Base-by-base conservation (phyloP, 2,797 vertebrate species). In the Acridotheres tristis region DNA sequence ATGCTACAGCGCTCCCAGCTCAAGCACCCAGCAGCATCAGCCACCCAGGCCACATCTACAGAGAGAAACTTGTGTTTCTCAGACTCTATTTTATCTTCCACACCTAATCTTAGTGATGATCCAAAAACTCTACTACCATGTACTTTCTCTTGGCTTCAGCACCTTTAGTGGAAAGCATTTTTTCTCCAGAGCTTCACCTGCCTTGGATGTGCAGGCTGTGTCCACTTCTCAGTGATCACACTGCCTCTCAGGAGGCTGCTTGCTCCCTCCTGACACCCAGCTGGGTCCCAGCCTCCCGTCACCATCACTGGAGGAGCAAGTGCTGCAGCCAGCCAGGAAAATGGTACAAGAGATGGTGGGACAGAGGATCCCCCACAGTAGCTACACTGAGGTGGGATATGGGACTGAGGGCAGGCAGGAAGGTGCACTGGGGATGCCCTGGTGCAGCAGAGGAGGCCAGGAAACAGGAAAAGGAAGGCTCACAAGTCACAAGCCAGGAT, bases 241-340 rank as follows among this genome's bases (percentile, higher is more conserved):
- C 30, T 23, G 43, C 17, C 40, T 67, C 75, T 54, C 54, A 21
- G 36, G 43, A 73, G 34, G 42, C 36, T 68, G 55, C 62, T 55
- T 2, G 0, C 8, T 47, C 23, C 3, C 32, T 42, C 50, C 45
- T 18, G 45, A 66, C 53, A 50, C 50, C 50, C 63, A n/a, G 32
- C 23, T 4, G 3, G 40, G 15, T 16, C 25, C 36, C 67, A 59
- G 65, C 36, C 30, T 77, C 75, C 67, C 0, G 0, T 7, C 27
- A 12, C 47, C 9, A 1, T 3, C 34, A 8, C 29, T 0, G 0
- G 13, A 83, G 38, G 3, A 66, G 23, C 13, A 38, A 2, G 1
- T 6, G 54, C 47, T 42, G n/a, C 3, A 3, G 34, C 40, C 40
- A 76, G n/a, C 27, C 16, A 65, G 27, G 26, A 12, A 69, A 65